These are phyloP conservation scores for Syngnathus rostellatus DNA, from an alignment of 2,797 vertebrate species.

Conservation along the genomic window DNA sequence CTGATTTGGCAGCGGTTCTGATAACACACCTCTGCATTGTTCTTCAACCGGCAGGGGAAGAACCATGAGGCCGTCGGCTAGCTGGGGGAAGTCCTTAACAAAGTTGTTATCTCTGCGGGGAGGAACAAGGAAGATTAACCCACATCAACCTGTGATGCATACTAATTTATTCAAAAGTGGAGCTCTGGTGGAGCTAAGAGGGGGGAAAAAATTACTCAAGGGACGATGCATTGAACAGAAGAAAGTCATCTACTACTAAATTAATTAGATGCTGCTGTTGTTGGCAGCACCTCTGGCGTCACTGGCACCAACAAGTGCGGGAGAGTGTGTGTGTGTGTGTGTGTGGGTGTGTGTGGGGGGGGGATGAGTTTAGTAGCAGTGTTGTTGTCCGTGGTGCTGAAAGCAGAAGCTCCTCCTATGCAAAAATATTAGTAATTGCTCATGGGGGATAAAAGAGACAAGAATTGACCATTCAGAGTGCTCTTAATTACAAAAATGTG, in stretches of 20 bases:
- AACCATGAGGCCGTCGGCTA: constrained; percentile 90
- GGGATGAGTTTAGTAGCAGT: neutral
- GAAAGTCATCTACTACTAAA: neutral
- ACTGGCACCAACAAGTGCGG: neutral
- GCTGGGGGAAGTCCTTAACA: constrained; percentile 96
- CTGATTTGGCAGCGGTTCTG: constrained; percentile 87
- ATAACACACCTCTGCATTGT: constrained; percentile 90
- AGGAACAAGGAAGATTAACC: constrained; percentile 1
- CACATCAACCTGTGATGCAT: neutral
- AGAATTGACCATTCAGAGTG: neutral
- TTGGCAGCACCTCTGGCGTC: neutral
- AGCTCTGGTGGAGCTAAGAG: neutral
- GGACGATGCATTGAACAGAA: neutral
- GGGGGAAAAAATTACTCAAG: neutral
- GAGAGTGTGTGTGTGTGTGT: too few species aligned
- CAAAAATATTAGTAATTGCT: too few species aligned
- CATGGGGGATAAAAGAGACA: too few species aligned
- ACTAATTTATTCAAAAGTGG: constrained; percentile 3
- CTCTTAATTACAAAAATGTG: neutral
- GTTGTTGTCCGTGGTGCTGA: too few species aligned
- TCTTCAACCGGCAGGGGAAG: constrained; percentile 94
- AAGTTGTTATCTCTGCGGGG: constrained; percentile 89
- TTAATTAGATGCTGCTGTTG: neutral
- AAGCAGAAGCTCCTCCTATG: too few species aligned
- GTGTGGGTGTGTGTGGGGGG: too few species aligned